These are phyloP conservation scores for Spisula solida DNA, from an alignment of 2,888 invertebrate genomes.

Conservation along the genomic window DNA sequence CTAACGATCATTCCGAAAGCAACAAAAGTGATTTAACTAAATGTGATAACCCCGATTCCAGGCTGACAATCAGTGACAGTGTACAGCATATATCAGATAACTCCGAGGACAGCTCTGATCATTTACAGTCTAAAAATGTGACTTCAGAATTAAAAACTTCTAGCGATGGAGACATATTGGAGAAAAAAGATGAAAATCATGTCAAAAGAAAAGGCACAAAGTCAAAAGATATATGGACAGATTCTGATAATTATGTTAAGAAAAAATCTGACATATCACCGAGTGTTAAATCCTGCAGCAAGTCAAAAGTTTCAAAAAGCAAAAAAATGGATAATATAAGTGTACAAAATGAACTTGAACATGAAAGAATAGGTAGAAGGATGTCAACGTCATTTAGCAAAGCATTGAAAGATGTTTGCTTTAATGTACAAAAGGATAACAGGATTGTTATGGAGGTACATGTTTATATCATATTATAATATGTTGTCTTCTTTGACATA, in stretches of 20 bases:
- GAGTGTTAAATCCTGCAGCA: constrained; percentile 21
- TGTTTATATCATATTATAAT: too few species aligned
- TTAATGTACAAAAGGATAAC: constrained; percentile 86
- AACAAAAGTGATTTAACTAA: constrained; percentile 33
- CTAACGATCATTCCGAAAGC: constrained; percentile 5
- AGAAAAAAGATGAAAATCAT: constrained; percentile 16
- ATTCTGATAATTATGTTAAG: constrained; percentile 34
- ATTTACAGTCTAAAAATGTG: not conserved
- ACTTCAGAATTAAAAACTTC: constrained; percentile 33
- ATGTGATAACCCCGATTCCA: constrained; percentile 36
- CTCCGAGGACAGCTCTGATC: not conserved
- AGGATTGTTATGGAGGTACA: constrained; percentile 86
- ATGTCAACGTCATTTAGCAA: constrained; percentile 89
- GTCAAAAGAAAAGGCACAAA: constrained; percentile 53
- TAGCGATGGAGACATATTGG: not conserved
- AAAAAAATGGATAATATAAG: constrained; percentile 19
- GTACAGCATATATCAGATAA: not conserved
- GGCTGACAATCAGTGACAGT: not conserved
- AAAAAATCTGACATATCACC: constrained; percentile 38
- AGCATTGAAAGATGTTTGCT: constrained; percentile 89
- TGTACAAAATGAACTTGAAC: constrained; percentile 28
- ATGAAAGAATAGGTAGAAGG: constrained; percentile 85
- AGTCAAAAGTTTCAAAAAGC: constrained; percentile 10
- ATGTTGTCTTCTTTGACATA: not conserved
- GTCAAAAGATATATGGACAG: constrained; percentile 58